Base-by-base conservation (phyloP, 1,140 invertebrate genomes). In the Drosophila burlai region DNA sequence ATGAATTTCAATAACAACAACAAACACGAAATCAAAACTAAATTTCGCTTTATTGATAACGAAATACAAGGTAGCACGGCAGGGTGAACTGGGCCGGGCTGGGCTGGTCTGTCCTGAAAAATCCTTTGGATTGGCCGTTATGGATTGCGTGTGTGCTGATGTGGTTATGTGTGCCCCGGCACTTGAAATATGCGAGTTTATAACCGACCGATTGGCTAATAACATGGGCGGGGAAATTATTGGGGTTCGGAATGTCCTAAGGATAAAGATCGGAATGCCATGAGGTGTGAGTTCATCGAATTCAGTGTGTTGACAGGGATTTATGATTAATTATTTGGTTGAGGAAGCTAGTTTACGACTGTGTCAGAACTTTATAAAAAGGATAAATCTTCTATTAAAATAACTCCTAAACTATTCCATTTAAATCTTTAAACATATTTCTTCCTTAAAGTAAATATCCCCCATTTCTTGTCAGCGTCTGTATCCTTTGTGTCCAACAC, bases 11-110 rank as follows among this genome's bases (percentile, higher is more conserved):
- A 90, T 90, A 90, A 90, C 85, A 90, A 90, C 85, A 90, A 85
- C 85, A 90, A 90, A 90, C 85, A 90, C 85, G 85, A 90, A 90
- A 90, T 90, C 85, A 90, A 90, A 90, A 90, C 85, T 90, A 90
- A 90, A 90, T 90, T 90, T 90, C 85, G 68, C 85, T 90, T 90
- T 90, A 90, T 90, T 90, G 85, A 90, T 90, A 90, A 90, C 85
- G 79, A 63, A 89, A 90, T 66, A 82, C 85, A 89, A 90, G 85
- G 85, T 81, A 89, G 54, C 76, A 68, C 67, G 47, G 24, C 36
- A 72, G 45, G 73, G 38, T 26, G 46, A 21, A n/a, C 15, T 10
- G 26, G 45, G 3, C 4, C 21, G 45, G 34, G 18, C 38, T 42
- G 45, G 34, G 18, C 38, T 42, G n/a, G 9, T 43, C 9, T 43